Evolutionary conservation across 2,797 vertebrate genomes (phyloP).

Genomic region (Sorex maritimensis): DNA sequence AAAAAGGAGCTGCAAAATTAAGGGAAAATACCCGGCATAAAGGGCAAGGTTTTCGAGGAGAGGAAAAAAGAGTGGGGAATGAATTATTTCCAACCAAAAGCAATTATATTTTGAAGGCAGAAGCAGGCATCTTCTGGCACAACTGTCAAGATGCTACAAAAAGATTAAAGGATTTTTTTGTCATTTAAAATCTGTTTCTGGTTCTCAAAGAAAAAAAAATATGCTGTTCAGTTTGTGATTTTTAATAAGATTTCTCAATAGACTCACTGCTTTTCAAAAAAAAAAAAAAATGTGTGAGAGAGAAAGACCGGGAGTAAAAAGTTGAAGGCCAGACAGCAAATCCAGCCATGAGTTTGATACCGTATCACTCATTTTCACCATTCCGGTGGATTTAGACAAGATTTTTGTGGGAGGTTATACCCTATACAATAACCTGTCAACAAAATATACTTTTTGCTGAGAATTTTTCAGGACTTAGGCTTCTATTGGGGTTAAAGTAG

Average conservation of each 20-base stretch:
- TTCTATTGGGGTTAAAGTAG: slow-evolving; percentile 74
- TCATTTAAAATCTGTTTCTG: slow-evolving; percentile 89
- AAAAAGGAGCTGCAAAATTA: slow-evolving; percentile 75
- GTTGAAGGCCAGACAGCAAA: slow-evolving; percentile 76
- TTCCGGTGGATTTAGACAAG: slow-evolving; percentile 75
- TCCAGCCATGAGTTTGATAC: slow-evolving; percentile 82
- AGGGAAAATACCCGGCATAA: slow-evolving; percentile 82
- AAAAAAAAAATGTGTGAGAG: slow-evolving; percentile 74
- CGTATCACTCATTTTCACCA: slow-evolving; percentile 79
- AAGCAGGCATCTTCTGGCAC: slow-evolving; percentile 87
- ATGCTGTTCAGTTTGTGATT: slow-evolving; percentile 87
- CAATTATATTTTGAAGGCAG: slow-evolving; percentile 90
- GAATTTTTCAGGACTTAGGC: slow-evolving; percentile 66
- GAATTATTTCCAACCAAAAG: slow-evolving; percentile 88
- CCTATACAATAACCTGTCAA: slow-evolving; percentile 77
- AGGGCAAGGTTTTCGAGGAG: slow-evolving; percentile 85
- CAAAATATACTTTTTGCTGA: slow-evolving; percentile 82
- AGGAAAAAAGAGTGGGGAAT: slow-evolving; percentile 82
- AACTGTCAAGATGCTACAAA: slow-evolving; percentile 89
- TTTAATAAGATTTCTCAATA: slow-evolving; percentile 88
- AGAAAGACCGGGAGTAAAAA: slow-evolving; percentile 70
- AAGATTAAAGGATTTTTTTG: slow-evolving; percentile 87
- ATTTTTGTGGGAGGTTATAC: slow-evolving; percentile 79
- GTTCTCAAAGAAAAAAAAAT: slow-evolving; percentile 79
- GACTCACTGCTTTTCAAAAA: slow-evolving; percentile 81